A percentile compares a stretch with the other conserved stretches of the same genome.
Conservation (phyloP, 2,888 invertebrate species). For the Xanthorhoe spadicearia region DNA sequence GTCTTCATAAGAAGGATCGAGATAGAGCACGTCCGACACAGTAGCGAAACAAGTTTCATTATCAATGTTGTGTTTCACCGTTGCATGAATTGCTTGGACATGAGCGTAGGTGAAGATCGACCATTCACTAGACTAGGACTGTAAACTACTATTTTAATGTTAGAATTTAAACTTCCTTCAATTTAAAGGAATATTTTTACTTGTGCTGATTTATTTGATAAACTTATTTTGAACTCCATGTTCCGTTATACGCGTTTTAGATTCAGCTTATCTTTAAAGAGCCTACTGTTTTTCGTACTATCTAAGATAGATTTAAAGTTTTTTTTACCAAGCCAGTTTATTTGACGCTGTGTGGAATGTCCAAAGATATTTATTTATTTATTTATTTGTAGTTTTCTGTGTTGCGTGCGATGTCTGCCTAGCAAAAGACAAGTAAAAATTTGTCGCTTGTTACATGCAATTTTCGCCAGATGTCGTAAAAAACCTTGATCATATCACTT, state of each 20-base stretch:
- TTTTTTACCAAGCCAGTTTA: too few relatives aligned
- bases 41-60: conserved; percentile 33
- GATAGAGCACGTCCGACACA: conserved; percentile 20
- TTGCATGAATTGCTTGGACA: conserved; percentile 22
- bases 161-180: neutral
- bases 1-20: conserved; percentile 26
- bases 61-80: conserved; percentile 26
- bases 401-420: neutral
- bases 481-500: neutral
- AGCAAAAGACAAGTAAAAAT: neutral
- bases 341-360: too few relatives aligned
- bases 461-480: neutral
- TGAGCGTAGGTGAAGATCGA: neutral
- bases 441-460: neutral
- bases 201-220: too few relatives aligned
- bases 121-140: neutral
- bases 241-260: too few relatives aligned
- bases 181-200: too few relatives aligned
- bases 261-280: too few relatives aligned
- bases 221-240: too few relatives aligned
- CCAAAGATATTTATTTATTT: too few relatives aligned
- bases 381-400: neutral
- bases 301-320: too few relatives aligned
- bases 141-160: neutral
- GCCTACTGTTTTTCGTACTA: too few relatives aligned